A percentile compares a stretch with the other conserved stretches of the same genome.
Conservation (phyloP, 2,888 invertebrate genomes). For the Ichneumoninae sp. region DNA sequence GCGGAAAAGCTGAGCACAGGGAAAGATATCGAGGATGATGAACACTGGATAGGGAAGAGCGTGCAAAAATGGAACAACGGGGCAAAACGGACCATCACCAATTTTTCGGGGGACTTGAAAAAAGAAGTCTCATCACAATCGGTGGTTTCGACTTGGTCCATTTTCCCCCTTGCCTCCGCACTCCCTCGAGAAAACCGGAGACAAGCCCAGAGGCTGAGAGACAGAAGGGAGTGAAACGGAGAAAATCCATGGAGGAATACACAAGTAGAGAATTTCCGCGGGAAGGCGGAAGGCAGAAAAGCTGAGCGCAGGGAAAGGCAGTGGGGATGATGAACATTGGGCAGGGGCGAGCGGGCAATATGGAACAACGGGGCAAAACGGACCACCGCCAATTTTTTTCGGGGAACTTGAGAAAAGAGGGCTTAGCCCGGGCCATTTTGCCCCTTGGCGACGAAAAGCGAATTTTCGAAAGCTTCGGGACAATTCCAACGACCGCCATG, state of each 20-base stretch:
- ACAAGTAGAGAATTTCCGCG: not conserved
- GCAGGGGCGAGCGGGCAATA: not conserved
- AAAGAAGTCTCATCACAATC: not conserved
- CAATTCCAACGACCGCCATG: constrained; percentile 39
- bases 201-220: not conserved
- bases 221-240: not conserved
- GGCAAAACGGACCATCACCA: no score
- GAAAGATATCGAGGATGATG: not conserved
- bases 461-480: constrained; percentile 11
- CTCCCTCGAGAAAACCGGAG: not conserved
- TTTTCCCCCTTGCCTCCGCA: no score
- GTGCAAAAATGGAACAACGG: no score
- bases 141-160: no score
- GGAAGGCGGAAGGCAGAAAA: not conserved
- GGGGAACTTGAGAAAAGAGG: not conserved
- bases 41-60: not conserved
- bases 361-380: no score
- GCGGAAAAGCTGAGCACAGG: not conserved
- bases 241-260: not conserved
- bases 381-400: not conserved
- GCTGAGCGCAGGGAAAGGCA: not conserved
- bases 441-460: not conserved
- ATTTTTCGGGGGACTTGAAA: not conserved
- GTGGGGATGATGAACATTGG: not conserved
- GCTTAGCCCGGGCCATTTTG: not conserved